These are phyloP conservation scores for Drosophila basisetae DNA, from an alignment of 2,888 invertebrate species.

Conservation along the genomic window DNA sequence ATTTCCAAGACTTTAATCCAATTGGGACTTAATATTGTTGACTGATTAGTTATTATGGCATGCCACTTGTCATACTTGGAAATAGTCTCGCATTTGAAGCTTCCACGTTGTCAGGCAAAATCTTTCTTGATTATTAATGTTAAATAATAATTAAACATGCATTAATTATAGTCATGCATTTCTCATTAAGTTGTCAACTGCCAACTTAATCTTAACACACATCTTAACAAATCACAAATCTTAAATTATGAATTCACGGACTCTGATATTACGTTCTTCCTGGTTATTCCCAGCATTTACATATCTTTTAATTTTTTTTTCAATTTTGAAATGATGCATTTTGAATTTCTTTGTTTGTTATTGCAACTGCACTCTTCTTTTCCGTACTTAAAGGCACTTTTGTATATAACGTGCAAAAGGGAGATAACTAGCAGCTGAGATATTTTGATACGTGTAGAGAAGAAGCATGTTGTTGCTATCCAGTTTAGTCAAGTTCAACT, in stretches of 20 bases:
- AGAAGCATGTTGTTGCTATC: slow-evolving; percentile 20
- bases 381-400: background rate
- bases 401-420: background rate
- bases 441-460: slow-evolving; percentile 18
- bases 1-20: background rate
- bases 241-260: background rate
- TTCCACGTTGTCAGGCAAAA: background rate
- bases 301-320: background rate
- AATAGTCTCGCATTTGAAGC: background rate
- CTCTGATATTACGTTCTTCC: background rate
- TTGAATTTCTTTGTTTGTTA: background rate
- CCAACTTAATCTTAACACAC: background rate
- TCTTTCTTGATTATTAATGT: background rate
- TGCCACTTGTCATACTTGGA: background rate
- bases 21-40: background rate
- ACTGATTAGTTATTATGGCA: background rate
- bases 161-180: background rate
- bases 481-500: slow-evolving; percentile 32
- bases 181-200: background rate
- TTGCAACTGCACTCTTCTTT: background rate
- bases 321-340: background rate
- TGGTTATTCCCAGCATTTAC: background rate
- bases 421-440: background rate
- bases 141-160: background rate
- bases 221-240: background rate